phyloP scores from a whole-genome alignment of 2,797 vertebrate species.

The Mionectes olivaceus region DNA sequence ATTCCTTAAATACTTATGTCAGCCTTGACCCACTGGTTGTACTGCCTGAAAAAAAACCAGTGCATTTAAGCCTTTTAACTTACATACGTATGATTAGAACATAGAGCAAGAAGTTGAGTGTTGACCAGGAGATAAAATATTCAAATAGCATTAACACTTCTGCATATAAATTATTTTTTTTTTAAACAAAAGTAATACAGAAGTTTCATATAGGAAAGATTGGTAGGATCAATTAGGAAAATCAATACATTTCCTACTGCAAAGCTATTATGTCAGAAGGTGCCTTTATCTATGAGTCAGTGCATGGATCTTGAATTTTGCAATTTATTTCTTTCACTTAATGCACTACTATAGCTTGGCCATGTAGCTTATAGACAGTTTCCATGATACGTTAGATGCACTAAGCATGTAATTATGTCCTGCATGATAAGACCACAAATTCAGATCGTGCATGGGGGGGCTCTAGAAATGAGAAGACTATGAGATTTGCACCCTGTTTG shows the following conservation, averaged over 20 bases:
- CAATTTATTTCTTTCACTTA: not conserved
- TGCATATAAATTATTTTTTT: too few relatives aligned
- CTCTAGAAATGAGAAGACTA: not conserved
- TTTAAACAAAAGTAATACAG: not conserved
- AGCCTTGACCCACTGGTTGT: not conserved
- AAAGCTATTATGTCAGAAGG: not conserved
- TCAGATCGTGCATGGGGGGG: not conserved
- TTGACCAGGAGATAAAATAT: not conserved
- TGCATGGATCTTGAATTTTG: not conserved
- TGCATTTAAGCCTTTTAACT: not conserved
- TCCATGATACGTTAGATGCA: not conserved
- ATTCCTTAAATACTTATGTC: not conserved
- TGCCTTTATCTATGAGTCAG: not conserved
- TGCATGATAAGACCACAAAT: not conserved
- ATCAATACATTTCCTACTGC: not conserved
- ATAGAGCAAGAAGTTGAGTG: not conserved
- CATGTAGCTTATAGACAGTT: not conserved
- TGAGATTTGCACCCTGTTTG: not conserved
- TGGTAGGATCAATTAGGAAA: not conserved
- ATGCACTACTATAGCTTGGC: not conserved
- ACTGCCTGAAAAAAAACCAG: not conserved
- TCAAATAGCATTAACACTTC: not conserved
- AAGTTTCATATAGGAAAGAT: not conserved
- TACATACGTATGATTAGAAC: not conserved
- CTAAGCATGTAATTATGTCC: not conserved